Percentiles rank a stretch among this genome's conserved stretches.
phyloP scores from a whole-genome alignment of 2,888 invertebrate genomes.

The Scaeva pyrastri region DNA sequence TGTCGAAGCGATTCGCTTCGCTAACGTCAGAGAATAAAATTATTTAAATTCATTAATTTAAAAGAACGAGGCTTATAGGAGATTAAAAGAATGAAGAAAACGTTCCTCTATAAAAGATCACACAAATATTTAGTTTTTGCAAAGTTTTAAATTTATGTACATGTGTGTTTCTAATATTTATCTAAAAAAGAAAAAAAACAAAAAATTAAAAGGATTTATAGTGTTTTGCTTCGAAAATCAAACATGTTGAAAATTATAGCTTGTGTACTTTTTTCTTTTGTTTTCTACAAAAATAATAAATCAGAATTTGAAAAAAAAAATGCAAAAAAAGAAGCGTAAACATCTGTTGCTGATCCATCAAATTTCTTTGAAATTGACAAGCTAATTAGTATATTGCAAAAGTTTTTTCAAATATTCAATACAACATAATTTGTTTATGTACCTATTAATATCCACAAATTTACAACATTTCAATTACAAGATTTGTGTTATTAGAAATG shows the following conservation, averaged over 20 bases:
- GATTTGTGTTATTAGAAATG: too few relatives aligned
- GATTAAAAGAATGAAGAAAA: not conserved
- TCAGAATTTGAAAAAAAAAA: not conserved
- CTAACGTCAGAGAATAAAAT: conserved; percentile 59
- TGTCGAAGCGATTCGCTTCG: conserved; percentile 48
- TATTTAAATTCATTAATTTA: conserved; percentile 45
- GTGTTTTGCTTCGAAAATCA: not conserved
- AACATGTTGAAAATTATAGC: not conserved
- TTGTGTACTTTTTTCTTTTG: not conserved
- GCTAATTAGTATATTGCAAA: not conserved
- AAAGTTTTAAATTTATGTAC: not conserved
- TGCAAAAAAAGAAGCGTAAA: not conserved
- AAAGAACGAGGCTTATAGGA: conserved; percentile 14
- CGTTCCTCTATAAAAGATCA: not conserved
- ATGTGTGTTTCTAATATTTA: too few relatives aligned
- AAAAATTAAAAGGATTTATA: conserved; percentile 13
- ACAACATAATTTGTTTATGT: too few relatives aligned
- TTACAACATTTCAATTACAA: too few relatives aligned
- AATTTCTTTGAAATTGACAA: conserved; percentile 4
- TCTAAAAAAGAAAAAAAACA: not conserved
- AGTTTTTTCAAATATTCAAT: not conserved
- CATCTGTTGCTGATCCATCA: conserved; percentile 13
- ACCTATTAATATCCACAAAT: too few relatives aligned
- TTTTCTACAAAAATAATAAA: conserved; percentile 6
- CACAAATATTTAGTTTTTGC: conserved; percentile 13